Evolutionary conservation across 1,140 invertebrate species (phyloP), one percentile per base, ranked within the genome.

Genomic region (Phymorhynchus buccinoides): DNA sequence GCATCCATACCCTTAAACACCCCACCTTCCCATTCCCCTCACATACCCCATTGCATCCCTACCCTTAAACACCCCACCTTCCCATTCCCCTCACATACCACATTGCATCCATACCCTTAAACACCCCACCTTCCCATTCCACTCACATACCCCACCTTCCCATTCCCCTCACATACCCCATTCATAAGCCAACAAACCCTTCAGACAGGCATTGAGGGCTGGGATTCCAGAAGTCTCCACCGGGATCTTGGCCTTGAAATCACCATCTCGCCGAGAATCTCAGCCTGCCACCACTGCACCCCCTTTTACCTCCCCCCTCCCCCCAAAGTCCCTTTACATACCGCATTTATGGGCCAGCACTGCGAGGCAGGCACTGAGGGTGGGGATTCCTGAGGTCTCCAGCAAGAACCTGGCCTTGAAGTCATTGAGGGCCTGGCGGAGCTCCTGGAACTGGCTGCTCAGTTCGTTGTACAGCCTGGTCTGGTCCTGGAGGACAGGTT

Each of bases 151-250:
- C 0, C 27, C 27, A 12, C 18, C 35, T 4, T 32, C 7, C 35
- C 35, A 12, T 77, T 32, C 30, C 4, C 41, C 73, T 32, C 35
- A 12, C 7, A 77, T 18, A 39, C 35, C 4, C 35, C 87, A 87
- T 84, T 80, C 68, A 6, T 37, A 52, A 1, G 84, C 52, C 68
- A 87, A 41, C 3, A 84, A n/a, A n/a, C n/a, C 27, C 39, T 52
- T 84, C n/a, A 87, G 48, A 41, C 87, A 87, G 22, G 86, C 87
- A n/a, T 48, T 66, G 32, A 87, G 81, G 32, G 78, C 77, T 0
- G 87, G 87, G 27, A 87, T 87, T 27, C 87, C 87, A 0, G 79
- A 66, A 4, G 87, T 88, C 22, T 87, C 86, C 4, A 39, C 32
- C n/a, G 79, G 71, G 68, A 83, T 83, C 32, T 79, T 83, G 48